Evolutionary conservation across 2,113 vertebrate species (phyloP), one percentile per base, ranked within the genome.

Genomic region (Saguinus imperator): DNA sequence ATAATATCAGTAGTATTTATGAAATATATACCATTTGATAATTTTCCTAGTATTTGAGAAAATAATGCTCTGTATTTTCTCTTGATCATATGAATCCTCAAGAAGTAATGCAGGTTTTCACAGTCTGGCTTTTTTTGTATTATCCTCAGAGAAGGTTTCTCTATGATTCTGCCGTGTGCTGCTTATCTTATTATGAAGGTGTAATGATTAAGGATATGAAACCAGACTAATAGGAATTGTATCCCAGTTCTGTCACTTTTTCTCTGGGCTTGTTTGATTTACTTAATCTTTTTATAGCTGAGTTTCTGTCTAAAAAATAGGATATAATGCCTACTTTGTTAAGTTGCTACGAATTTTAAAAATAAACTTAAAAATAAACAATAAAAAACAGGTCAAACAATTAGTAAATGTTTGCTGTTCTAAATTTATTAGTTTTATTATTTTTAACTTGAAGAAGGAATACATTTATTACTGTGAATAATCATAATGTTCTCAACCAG

Each of bases 371-470:
- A 40, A 72, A 40, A 43, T 75, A 45, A 32, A 77, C 75, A 77
- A 77, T 77, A 17, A 32, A 76, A 77, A 77, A 32, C 32, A 9
- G 87, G 29, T 35, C 35, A 93, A 52, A 10, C n/a, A 89, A 77
- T 37, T 57, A 68, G 11, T 68, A 94, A 82, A 57, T 58, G 2
- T 75, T 95, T 77, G 17, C 18, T 57, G 6, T 70, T 93, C 80
- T 86, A 58, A 86, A 92, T 45, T 89, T 91, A 73, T 79, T 89
- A 40, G 21, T 50, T 81, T 98, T 84, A 82, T 91, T 87, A 72
- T 68, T 76, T 43, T 21, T 82, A 88, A 73, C 40, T 68, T 79
- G n/a, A 87, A 17, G 29, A 80, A 93, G 87, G 61, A 94, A 86
- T 0, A 70, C n/a, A 68, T n/a, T 88, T 87, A 90, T 17, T 77